Conservation (phyloP, 2,797 vertebrate species). For the Gymnocypris eckloni region DNA sequence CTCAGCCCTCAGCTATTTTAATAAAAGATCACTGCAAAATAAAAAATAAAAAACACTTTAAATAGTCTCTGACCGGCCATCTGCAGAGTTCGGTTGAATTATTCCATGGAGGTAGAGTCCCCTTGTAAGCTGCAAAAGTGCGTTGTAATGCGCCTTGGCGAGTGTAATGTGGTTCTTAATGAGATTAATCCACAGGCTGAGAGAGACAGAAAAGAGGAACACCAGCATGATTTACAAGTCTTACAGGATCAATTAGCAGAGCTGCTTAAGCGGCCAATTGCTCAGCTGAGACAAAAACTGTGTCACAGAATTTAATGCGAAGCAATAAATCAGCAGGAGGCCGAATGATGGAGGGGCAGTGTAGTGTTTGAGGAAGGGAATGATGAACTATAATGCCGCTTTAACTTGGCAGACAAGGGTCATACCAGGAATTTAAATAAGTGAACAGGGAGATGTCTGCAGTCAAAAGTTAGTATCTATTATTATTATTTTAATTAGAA, state of each 20-base stretch:
- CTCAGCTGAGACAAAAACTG: constrained; percentile 72
- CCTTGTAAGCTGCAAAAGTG: constrained; percentile 48
- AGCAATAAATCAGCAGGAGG: constrained; percentile 51
- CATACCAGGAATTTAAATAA: constrained; percentile 4
- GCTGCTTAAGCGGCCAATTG: constrained; percentile 72
- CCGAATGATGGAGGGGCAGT: constrained; percentile 28
- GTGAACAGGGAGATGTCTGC: neutral
- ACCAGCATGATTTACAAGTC: constrained; percentile 76
- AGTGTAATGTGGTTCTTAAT: constrained; percentile 65
- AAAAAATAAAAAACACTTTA: neutral
- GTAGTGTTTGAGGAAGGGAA: constrained; percentile 14
- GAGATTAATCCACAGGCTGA: constrained; percentile 71
- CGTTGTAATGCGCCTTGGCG: constrained; percentile 48
- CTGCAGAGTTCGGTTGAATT: constrained; percentile 4
- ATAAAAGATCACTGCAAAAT: too few species aligned
- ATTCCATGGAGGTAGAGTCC: constrained; percentile 39
- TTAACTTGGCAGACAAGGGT: constrained; percentile 23
- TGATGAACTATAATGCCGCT: constrained; percentile 20
- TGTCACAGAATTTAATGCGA: constrained; percentile 52
- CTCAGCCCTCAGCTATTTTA: too few species aligned
- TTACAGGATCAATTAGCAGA: constrained; percentile 80
- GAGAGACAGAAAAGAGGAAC: constrained; percentile 69
- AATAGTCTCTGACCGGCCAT: neutral
- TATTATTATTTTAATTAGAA: neutral
- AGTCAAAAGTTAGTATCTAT: neutral